A percentile compares a stretch with the other conserved stretches of the same genome.
These are phyloP conservation scores for Astur gentilis DNA, from an alignment of 2,113 vertebrate species.

Conservation along the genomic window DNA sequence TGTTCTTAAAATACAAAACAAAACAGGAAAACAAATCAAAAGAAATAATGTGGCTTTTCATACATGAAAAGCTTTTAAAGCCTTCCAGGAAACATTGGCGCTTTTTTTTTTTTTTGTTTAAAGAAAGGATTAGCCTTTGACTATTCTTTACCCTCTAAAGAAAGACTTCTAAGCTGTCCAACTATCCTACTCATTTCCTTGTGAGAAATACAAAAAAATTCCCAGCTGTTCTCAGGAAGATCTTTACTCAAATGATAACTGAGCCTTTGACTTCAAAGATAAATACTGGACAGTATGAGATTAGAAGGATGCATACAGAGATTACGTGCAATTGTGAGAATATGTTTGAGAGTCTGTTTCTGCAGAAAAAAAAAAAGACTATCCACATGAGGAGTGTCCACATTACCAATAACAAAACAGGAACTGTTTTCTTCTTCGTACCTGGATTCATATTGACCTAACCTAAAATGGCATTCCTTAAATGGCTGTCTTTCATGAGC, in stretches of 20 bases:
- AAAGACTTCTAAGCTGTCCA: background rate
- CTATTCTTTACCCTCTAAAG: background rate
- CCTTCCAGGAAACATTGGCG: background rate
- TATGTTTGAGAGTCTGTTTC: background rate
- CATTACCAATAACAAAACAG: background rate
- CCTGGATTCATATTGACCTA: background rate
- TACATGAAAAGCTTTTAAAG: background rate
- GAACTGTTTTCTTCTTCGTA: background rate
- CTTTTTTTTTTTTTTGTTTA: background rate
- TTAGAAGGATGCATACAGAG: background rate
- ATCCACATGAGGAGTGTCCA: background rate
- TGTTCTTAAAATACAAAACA: background rate
- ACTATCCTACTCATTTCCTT: background rate
- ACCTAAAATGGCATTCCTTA: background rate
- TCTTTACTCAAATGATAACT: background rate
- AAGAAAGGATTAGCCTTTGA: background rate
- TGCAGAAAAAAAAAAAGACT: background rate
- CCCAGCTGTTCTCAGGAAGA: conserved; percentile 33
- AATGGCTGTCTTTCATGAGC: background rate
- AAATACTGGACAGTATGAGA: background rate
- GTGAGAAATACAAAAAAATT: background rate
- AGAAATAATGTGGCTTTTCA: background rate
- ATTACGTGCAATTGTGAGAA: accelerated
- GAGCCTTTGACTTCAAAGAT: background rate
- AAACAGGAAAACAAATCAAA: background rate